Base-by-base conservation (phyloP, 2,113 vertebrate genomes). In the Sylvicapra grimmia region DNA sequence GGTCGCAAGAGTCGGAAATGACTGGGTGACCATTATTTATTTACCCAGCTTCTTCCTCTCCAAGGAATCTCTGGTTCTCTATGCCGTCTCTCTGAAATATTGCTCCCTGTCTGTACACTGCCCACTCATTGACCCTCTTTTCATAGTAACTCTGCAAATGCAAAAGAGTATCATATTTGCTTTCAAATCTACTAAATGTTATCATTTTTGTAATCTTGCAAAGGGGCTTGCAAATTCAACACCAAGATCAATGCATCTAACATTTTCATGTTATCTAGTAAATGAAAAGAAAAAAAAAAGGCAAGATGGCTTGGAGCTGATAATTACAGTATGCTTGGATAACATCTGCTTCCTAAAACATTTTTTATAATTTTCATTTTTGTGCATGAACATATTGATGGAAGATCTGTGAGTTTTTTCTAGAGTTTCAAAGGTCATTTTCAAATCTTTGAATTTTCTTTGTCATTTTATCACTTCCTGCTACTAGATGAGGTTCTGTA, bases 361-460 rank as follows among this genome's bases (percentile, higher is more conserved):
- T 54, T 85, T 15, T 72, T 33, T 75, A 21, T 29, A 75, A 87
- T 44, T 96, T 92, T 90, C 88, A 65, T 65, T 91, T 94, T 94
- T 90, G 72, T n/a, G 93, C 75, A 89, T 77, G 82, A 90, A 65
- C 19, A 49, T 49, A 96, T 54, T 83, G 65, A 21, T 25, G 23
- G n/a, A 49, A 31, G n/a, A 36, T 40, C 31, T 75, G 40, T 33
- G 40, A 63, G 31, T 29, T 91, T 96, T 87, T 93, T 31, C 88
- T 92, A 90, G 75, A 86, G n/a, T 31, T 89, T 96, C 88, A 86
- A 77, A 95, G 85, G 40, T 82, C 58, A 56, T 94, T 94, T 97
- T 40, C 36, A 90, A 59, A 72, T 90, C n/a, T 86, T 65, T 53
- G 21, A 10, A n/a, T 54, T 88, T 93, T 79, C 53, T 86, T 36